Evolutionary conservation across 2,113 vertebrate species (phyloP).

Genomic region (Heloderma charlesbogerti): DNA sequence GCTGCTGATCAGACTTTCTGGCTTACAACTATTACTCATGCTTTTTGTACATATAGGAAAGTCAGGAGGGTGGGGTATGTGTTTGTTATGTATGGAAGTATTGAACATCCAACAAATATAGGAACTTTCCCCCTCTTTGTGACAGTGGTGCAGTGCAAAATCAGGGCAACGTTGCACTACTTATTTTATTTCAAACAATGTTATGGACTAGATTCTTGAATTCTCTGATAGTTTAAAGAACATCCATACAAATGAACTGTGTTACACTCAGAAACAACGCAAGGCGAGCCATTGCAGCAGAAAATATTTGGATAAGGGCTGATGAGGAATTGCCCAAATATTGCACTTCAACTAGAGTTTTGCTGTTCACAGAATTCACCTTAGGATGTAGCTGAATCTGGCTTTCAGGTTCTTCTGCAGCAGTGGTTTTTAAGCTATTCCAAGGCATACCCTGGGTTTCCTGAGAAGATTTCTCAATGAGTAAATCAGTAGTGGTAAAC

Average conservation of each 20-base stretch:
- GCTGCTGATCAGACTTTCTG: slow-evolving; percentile 74
- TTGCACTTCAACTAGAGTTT: not conserved
- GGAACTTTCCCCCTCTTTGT: not conserved
- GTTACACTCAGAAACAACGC: fast-evolving
- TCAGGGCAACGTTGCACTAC: not conserved
- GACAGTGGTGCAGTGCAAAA: fast-evolving
- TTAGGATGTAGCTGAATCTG: not conserved
- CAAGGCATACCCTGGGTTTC: not conserved
- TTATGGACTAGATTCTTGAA: not conserved
- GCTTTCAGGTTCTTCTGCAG: not conserved
- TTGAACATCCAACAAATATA: not conserved
- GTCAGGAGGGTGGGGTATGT: slow-evolving; percentile 38
- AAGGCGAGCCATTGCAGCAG: not conserved
- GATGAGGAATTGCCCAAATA: not conserved
- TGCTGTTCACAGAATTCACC: not conserved
- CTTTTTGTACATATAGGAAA: slow-evolving; percentile 46
- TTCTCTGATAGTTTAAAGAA: not conserved
- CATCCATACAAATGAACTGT: not conserved
- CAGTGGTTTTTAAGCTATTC: not conserved
- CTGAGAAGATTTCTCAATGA: not conserved
- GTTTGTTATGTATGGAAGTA: slow-evolving; percentile 20
- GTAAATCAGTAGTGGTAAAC: not conserved
- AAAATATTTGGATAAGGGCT: not conserved
- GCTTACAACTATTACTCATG: slow-evolving; percentile 68
- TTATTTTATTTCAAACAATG: slow-evolving; percentile 6